Conservation (phyloP, 1,140 invertebrate species). For the Drosophila chauvacae region DNA sequence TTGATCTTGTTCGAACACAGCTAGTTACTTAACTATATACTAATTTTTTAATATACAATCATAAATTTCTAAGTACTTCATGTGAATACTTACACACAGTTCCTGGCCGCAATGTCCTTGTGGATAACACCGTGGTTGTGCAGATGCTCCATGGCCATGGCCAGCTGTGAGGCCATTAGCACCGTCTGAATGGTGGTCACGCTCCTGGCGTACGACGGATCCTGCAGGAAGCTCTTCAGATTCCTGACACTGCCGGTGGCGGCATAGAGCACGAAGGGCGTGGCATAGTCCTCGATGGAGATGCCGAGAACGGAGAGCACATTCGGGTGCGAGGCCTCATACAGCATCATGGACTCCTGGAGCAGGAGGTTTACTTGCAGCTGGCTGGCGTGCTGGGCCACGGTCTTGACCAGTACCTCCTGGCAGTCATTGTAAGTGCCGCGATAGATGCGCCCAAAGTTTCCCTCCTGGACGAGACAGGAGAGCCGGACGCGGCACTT, state of each 20-base stretch:
- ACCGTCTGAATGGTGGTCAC: conserved; percentile 97
- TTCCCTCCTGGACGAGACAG: conserved; percentile 93
- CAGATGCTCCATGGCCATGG: conserved; percentile 92
- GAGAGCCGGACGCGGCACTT: conserved; percentile 90
- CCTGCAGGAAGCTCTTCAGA: conserved; percentile 92
- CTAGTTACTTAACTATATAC: no score
- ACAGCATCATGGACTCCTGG: conserved; percentile 94
- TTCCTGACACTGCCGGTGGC: conserved; percentile 92
- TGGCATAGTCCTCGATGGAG: conserved; percentile 93
- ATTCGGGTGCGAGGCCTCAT: conserved; percentile 93
- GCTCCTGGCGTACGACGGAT: conserved; percentile 87
- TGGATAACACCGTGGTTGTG: conserved; percentile 96
- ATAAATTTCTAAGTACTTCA: no score
- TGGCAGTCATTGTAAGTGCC: conserved; percentile 92
- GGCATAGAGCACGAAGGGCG: conserved; percentile 95
- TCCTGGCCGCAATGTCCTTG: conserved; percentile 95
- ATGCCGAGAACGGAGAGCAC: conserved; percentile 94
- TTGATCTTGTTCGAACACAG: not conserved
- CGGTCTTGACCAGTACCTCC: conserved; percentile 94
- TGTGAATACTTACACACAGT: conserved; percentile 89
- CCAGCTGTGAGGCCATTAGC: conserved; percentile 95
- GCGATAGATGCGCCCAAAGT: conserved; percentile 95
- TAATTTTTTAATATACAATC: not conserved
- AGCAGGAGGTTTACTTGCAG: conserved; percentile 92
- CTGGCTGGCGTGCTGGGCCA: conserved; percentile 88